phyloP scores from a whole-genome alignment of 2,113 vertebrate genomes.

The Planiliza haematocheilus region DNA sequence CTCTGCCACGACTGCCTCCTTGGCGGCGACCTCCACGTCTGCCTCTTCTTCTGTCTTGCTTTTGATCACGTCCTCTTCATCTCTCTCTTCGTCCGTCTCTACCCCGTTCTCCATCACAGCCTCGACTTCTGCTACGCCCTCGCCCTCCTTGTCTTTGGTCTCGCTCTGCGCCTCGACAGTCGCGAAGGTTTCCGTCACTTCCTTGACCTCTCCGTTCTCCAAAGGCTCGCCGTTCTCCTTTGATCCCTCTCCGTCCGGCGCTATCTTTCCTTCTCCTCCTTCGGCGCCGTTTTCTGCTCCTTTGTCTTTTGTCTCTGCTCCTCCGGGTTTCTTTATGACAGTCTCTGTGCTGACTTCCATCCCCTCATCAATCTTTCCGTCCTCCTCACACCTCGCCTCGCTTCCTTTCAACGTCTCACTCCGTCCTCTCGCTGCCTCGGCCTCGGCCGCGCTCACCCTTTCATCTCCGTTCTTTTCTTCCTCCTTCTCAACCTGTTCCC shows the following conservation, averaged over 20 bases:
- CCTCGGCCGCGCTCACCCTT: constrained; percentile 1
- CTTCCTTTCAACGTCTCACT: constrained; percentile 12
- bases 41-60: constrained; percentile 41
- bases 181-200: constrained; percentile 31
- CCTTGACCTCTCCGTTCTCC: constrained; percentile 26
- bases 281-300: constrained; percentile 15
- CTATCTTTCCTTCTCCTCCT: constrained; percentile 17
- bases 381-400: constrained; percentile 35
- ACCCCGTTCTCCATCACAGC: constrained; percentile 65
- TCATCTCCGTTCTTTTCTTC: constrained; percentile 39
- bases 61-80: constrained; percentile 42
- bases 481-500: constrained; percentile 58
- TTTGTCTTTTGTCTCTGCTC: constrained; percentile 26
- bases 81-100: constrained; percentile 55
- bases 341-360: constrained; percentile 43
- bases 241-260: constrained; percentile 33
- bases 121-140: constrained; percentile 28
- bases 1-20: constrained; percentile 40
- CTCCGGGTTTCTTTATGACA: constrained; percentile 31
- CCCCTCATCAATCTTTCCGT: constrained; percentile 36
- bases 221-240: constrained; percentile 37
- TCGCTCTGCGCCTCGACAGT: constrained; percentile 33
- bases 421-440: constrained; percentile 11
- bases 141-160: constrained; percentile 49
- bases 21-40: constrained; percentile 29